Evolutionary conservation across 2,113 vertebrate species (phyloP).

Genomic region (Anguilla japonica): DNA sequence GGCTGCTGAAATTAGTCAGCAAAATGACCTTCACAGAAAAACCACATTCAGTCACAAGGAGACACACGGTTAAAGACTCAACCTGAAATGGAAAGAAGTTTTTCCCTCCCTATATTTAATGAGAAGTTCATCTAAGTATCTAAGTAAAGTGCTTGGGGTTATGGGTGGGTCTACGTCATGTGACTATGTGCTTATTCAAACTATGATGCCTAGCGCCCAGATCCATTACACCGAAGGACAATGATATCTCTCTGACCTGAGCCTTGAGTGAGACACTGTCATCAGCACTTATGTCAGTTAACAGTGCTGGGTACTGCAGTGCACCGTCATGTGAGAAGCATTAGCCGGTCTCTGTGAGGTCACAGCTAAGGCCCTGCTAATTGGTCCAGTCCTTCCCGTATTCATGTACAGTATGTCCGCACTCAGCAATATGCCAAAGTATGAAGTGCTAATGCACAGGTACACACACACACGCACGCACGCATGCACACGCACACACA

Average conservation of each 20-base stretch:
- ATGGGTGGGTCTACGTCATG: not conserved
- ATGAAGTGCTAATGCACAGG: too few species aligned
- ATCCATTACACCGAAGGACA: not conserved
- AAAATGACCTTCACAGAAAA: not conserved
- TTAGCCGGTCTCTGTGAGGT: not conserved
- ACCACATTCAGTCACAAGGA: not conserved
- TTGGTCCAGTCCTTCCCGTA: not conserved
- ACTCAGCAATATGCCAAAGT: not conserved
- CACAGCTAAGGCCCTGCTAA: not conserved
- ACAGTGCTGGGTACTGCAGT: not conserved
- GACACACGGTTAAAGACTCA: not conserved
- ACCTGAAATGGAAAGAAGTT: not conserved
- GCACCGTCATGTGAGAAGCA: not conserved
- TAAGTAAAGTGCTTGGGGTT: not conserved
- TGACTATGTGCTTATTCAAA: not conserved
- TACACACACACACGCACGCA: too few species aligned
- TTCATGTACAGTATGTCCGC: not conserved
- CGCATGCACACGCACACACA: too few species aligned
- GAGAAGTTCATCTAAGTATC: not conserved
- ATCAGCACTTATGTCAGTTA: not conserved
- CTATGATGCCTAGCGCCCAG: not conserved
- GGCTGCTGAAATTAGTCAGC: not conserved
- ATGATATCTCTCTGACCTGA: not conserved
- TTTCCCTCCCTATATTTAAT: not conserved
- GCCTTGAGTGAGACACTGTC: not conserved